phyloP scores from a whole-genome alignment of 2,888 invertebrate species.

The Ophion slaviceki region DNA sequence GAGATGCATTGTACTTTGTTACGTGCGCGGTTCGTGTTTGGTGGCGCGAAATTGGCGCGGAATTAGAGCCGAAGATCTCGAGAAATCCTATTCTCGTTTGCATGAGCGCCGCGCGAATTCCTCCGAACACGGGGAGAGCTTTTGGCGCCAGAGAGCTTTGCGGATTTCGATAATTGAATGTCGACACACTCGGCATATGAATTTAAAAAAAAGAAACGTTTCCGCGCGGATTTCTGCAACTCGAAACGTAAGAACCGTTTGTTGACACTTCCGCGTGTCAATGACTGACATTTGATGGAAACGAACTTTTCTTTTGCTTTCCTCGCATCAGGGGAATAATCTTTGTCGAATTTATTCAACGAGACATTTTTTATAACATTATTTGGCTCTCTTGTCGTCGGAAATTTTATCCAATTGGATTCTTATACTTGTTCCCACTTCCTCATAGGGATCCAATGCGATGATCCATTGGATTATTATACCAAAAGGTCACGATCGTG shows the following conservation, averaged over 20 bases:
- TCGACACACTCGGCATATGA: background rate
- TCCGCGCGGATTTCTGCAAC: background rate
- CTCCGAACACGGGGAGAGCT: background rate
- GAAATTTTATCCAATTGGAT: background rate
- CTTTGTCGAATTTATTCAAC: background rate
- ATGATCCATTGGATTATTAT: too few relatives aligned
- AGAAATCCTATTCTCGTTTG: slow-evolving; percentile 3
- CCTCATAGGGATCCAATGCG: too few relatives aligned
- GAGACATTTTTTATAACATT: background rate
- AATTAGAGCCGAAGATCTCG: slow-evolving; percentile 20
- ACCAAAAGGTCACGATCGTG: too few relatives aligned
- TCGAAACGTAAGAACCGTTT: background rate
- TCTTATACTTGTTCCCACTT: too few relatives aligned
- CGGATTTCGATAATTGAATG: background rate
- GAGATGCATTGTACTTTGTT: slow-evolving; percentile 28
- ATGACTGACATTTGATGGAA: background rate
- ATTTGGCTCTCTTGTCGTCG: background rate
- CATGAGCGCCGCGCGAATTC: slow-evolving; percentile 17
- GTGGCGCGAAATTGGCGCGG: slow-evolving; percentile 26
- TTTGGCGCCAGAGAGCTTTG: background rate
- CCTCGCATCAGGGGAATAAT: background rate
- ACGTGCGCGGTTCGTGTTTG: background rate
- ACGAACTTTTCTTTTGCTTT: background rate
- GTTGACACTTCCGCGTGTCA: background rate
- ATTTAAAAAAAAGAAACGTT: background rate